These are phyloP conservation scores for Aleiodes leptofemur DNA, from an alignment of 2,888 invertebrate genomes.

Conservation along the genomic window DNA sequence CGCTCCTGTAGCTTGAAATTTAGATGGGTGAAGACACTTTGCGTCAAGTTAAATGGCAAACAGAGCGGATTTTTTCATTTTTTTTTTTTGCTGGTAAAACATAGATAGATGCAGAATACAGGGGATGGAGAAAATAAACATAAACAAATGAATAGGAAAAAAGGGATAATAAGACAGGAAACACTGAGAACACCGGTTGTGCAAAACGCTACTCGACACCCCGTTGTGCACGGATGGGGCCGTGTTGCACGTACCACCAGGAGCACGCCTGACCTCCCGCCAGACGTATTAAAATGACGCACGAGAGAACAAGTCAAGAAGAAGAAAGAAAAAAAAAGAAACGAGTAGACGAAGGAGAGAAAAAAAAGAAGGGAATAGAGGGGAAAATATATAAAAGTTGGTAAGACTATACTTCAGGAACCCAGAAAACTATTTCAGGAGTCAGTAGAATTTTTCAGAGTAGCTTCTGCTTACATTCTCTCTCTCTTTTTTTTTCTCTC, in stretches of 20 bases:
- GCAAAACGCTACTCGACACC: constrained; percentile 56
- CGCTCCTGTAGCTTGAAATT: neutral
- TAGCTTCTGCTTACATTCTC: constrained; percentile 9
- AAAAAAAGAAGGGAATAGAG: constrained; percentile 29
- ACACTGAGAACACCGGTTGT: constrained; percentile 55
- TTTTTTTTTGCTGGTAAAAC: too few species aligned
- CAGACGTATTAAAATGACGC: constrained; percentile 73
- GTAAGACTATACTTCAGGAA: constrained; percentile 38
- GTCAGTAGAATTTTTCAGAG: constrained; percentile 26
- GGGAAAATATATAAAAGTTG: constrained; percentile 4
- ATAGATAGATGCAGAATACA: constrained; percentile 31
- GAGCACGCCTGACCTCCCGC: constrained; percentile 71
- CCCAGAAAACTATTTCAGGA: constrained; percentile 69
- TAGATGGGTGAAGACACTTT: constrained; percentile 28
- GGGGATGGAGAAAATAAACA: constrained; percentile 40
- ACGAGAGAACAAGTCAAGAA: constrained; percentile 50
- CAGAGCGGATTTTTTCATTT: neutral
- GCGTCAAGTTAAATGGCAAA: constrained; percentile 33
- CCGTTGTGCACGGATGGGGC: constrained; percentile 59
- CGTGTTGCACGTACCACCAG: constrained; percentile 59
- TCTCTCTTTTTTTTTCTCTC: neutral
- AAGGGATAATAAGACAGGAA: constrained; percentile 37
- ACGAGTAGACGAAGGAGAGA: constrained; percentile 3
- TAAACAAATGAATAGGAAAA: constrained; percentile 28
- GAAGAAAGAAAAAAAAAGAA: constrained; percentile 26